phyloP scores from a whole-genome alignment of 1,140 invertebrate genomes.

The Spodoptera frugiperda region DNA sequence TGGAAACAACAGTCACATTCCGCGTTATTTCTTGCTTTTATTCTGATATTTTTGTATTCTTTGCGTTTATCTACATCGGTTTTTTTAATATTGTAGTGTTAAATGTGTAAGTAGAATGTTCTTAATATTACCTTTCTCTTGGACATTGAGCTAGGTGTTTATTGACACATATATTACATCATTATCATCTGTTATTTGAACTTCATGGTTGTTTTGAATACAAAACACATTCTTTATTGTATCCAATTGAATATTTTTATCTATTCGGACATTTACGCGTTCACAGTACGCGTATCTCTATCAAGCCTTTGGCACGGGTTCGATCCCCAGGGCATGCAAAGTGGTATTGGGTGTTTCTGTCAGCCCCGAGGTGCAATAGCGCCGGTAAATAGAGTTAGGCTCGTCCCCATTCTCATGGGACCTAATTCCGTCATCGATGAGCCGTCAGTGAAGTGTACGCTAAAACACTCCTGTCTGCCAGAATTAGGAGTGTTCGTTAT shows the following conservation, averaged over 20 bases:
- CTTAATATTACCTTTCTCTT: neutral
- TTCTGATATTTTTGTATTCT: neutral
- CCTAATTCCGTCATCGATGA: slow-evolving; percentile 10
- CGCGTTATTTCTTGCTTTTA: neutral
- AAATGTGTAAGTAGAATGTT: too few relatives aligned
- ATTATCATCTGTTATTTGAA: too few relatives aligned
- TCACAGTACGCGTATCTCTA: neutral
- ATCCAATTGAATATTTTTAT: too few relatives aligned
- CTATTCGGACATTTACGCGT: too few relatives aligned
- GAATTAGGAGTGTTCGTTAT: neutral
- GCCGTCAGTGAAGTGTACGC: slow-evolving; percentile 18
- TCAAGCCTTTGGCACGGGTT: neutral
- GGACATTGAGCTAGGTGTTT: neutral
- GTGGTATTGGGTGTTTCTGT: slow-evolving; percentile 31
- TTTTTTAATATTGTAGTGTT: neutral
- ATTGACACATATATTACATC: too few relatives aligned
- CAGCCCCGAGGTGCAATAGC: slow-evolving; percentile 22
- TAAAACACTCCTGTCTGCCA: slow-evolving; percentile 3
- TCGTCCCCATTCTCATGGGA: slow-evolving; percentile 5
- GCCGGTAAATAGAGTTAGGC: slow-evolving; percentile 20
- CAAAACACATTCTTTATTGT: too few relatives aligned
- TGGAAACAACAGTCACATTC: slow-evolving; percentile 30
- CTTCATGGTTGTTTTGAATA: too few relatives aligned
- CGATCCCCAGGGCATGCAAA: slow-evolving; percentile 20
- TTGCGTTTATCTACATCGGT: neutral